phyloP scores from a whole-genome alignment of 2,113 vertebrate species.

The Pseudois nayaur region DNA sequence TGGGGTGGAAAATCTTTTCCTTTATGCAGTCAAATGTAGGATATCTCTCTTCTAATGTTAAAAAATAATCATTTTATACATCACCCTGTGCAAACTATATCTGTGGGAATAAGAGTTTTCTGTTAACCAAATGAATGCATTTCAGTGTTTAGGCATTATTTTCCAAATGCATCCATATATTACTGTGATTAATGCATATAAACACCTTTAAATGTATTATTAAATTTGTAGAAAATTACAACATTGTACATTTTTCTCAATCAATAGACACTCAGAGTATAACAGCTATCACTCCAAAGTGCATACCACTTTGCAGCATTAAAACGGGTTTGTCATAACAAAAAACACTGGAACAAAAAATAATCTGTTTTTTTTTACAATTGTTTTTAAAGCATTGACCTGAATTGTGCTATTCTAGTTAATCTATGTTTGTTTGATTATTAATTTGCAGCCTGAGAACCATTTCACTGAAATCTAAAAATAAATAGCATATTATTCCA shows the following conservation, averaged over 20 bases:
- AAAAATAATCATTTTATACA: not conserved
- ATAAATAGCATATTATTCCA: not conserved
- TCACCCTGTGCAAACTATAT: not conserved
- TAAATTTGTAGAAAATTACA: not conserved
- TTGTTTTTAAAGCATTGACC: not conserved
- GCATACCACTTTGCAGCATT: not conserved
- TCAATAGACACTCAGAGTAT: not conserved
- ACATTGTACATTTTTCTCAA: not conserved
- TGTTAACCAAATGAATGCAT: not conserved
- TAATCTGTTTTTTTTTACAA: not conserved
- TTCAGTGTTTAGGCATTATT: not conserved
- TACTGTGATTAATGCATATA: not conserved
- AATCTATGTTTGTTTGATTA: not conserved
- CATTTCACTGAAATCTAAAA: conserved; percentile 14
- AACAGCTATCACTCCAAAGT: not conserved
- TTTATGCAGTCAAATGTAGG: not conserved
- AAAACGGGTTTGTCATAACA: not conserved
- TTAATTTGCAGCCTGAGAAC: not conserved
- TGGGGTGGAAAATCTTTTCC: not conserved
- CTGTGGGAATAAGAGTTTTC: not conserved
- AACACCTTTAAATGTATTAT: not conserved
- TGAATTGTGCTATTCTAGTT: not conserved
- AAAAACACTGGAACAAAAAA: not conserved
- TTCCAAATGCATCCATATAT: not conserved
- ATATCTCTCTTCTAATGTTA: not conserved